A percentile compares a stretch with the other conserved stretches of the same genome.
phyloP scores from a whole-genome alignment of 2,797 vertebrate species.

The Enteromius radiatus region DNA sequence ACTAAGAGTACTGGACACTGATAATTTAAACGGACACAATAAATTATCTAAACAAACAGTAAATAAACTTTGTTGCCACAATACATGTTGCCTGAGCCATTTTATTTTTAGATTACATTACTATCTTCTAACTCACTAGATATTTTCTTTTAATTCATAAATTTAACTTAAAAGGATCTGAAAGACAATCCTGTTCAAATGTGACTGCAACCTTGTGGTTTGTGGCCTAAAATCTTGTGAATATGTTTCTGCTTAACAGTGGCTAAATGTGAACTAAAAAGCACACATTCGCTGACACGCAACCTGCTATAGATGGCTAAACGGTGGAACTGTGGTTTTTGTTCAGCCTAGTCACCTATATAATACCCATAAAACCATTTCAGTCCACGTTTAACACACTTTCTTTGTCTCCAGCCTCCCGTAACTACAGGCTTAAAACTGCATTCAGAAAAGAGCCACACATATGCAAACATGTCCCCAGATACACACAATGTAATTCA shows the following conservation, averaged over 20 bases:
- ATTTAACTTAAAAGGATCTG: neutral
- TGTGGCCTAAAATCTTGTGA: conserved; percentile 19
- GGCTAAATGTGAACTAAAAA: neutral
- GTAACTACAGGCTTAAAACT: neutral
- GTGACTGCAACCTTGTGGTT: conserved; percentile 2
- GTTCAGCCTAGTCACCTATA: neutral
- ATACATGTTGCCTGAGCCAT: neutral
- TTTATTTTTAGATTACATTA: neutral
- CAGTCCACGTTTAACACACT: neutral
- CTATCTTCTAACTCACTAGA: neutral
- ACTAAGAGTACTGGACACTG: neutral
- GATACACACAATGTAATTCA: conserved; percentile 9
- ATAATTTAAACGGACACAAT: neutral
- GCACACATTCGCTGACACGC: neutral
- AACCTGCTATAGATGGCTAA: conserved; percentile 1
- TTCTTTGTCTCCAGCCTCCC: neutral
- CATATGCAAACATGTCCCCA: neutral
- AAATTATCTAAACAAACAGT: neutral
- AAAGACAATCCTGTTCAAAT: neutral
- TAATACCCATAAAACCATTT: neutral
- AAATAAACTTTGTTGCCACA: neutral
- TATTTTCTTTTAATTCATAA: neutral
- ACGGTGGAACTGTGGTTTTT: conserved; percentile 13
- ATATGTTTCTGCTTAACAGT: neutral
- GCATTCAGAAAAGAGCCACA: neutral